Percentiles rank a stretch among this genome's conserved stretches.
phyloP scores from a whole-genome alignment of 2,113 vertebrate species.

The Cryptomyrus ogoouensis region DNA sequence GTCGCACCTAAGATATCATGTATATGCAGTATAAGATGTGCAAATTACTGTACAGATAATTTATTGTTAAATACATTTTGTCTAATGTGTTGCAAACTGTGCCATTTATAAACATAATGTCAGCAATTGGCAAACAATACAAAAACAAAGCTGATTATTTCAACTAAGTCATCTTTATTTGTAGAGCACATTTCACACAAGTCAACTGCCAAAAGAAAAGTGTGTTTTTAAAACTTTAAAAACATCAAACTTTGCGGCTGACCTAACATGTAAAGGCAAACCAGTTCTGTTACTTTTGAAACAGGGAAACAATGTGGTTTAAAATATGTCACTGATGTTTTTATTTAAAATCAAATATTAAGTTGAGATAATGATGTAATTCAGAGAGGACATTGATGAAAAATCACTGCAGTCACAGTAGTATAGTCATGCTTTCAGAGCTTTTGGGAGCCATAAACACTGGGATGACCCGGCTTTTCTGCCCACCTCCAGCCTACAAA shows the following conservation, averaged over 20 bases:
- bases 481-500: slow-evolving; percentile 70
- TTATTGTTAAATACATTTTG: neutral
- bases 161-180: neutral
- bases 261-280: too few relatives aligned
- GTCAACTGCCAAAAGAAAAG: neutral
- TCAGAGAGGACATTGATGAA: neutral
- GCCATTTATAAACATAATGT: neutral
- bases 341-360: neutral
- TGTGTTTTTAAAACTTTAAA: neutral
- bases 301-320: neutral
- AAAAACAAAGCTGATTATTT: neutral
- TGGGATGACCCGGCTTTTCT: neutral
- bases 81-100: neutral
- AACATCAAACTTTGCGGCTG: too few relatives aligned
- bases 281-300: neutral
- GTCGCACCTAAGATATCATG: neutral
- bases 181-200: neutral
- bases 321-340: neutral
- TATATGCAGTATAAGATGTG: neutral
- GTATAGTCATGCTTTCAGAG: neutral
- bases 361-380: neutral
- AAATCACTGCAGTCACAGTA: neutral
- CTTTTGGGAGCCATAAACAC: neutral
- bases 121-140: neutral
- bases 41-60: neutral